phyloP scores from a whole-genome alignment of 2,888 invertebrate genomes.

The Cheilosia soror region DNA sequence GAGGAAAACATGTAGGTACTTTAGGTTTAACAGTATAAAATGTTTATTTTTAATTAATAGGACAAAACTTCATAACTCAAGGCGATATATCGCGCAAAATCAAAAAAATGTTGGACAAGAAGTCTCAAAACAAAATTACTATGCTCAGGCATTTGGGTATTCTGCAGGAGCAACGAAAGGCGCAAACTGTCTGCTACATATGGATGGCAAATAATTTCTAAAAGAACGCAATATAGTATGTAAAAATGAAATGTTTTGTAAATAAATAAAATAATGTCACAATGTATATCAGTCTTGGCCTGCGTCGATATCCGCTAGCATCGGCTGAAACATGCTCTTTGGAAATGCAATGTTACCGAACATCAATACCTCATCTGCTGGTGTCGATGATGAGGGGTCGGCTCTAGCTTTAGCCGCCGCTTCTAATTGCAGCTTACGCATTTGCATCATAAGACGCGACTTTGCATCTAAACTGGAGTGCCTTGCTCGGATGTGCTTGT shows the following conservation, averaged over 20 bases:
- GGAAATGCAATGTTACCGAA: slow-evolving; percentile 79
- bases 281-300: slow-evolving; percentile 28
- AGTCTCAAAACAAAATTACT: slow-evolving; percentile 77
- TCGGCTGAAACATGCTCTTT: slow-evolving; percentile 78
- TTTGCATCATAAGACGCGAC: slow-evolving; percentile 82
- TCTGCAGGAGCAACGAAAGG: slow-evolving; percentile 78
- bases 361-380: slow-evolving; percentile 76
- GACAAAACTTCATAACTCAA: slow-evolving; percentile 79
- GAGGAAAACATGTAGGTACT: slow-evolving; percentile 5
- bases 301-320: slow-evolving; percentile 78
- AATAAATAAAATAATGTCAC: slow-evolving; percentile 28
- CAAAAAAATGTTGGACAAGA: slow-evolving; percentile 79
- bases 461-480: slow-evolving; percentile 84
- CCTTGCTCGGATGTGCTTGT: slow-evolving; percentile 85
- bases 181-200: slow-evolving; percentile 78
- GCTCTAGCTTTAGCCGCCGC: slow-evolving; percentile 78
- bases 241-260: slow-evolving; percentile 29
- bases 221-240: slow-evolving; percentile 38
- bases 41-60: slow-evolving; percentile 65
- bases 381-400: slow-evolving; percentile 14
- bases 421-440: slow-evolving; percentile 82
- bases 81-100: slow-evolving; percentile 79
- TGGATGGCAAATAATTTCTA: slow-evolving; percentile 76
- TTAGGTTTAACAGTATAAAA: neutral
- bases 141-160: slow-evolving; percentile 79